Base-by-base conservation (phyloP, 2,888 invertebrate species). In the Megastigmus dorsalis region DNA sequence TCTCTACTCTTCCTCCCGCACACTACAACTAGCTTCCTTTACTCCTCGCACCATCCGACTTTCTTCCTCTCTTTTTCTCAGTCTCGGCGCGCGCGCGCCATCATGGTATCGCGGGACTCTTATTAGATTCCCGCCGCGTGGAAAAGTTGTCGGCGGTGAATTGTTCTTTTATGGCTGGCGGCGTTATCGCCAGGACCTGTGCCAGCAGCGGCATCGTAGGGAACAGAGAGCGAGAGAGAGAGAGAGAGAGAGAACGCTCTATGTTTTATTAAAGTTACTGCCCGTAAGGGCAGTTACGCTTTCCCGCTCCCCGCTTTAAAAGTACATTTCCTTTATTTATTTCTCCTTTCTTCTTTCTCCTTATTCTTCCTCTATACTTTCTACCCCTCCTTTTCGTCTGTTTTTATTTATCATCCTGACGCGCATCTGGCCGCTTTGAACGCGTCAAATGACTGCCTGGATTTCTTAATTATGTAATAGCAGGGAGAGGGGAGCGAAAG, bases 241-340 rank as follows among this genome's bases (percentile, higher is more conserved):
- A 15, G 54, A 18, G 30, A 41, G 52, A 13, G 5, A 13, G 4
- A 13, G 54, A 41, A 28, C 54, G 50, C 77, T 77, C 78, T 72
- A 78, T 72, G 70, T 73, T 77, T 80, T 78, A 76, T 77, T 66
- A 77, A 77, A 74, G 67, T 73, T 33, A 48, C 57, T 62, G 33
- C 30, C 9, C 48, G 7, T 48, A 48, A 30, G 20, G 6, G 15
- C 15, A 73, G 48, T 73, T 60, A 4, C 13, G 15, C 33, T 26
- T 52, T n/a, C 10, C 18, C 36, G 18, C 7, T 15, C 36, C n/a
- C 13, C 20, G 55, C 18, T 55, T 18, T 55, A 55, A 36, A 55
- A 33, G 36, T 38, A 23, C 38, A 28, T 41, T 43, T 28, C 30
- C 52, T 55, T 55, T 55, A 43, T 55, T 66, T 55, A 66, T 66